phyloP scores from a whole-genome alignment of 2,113 vertebrate species.

The Laticauda laticaudata region DNA sequence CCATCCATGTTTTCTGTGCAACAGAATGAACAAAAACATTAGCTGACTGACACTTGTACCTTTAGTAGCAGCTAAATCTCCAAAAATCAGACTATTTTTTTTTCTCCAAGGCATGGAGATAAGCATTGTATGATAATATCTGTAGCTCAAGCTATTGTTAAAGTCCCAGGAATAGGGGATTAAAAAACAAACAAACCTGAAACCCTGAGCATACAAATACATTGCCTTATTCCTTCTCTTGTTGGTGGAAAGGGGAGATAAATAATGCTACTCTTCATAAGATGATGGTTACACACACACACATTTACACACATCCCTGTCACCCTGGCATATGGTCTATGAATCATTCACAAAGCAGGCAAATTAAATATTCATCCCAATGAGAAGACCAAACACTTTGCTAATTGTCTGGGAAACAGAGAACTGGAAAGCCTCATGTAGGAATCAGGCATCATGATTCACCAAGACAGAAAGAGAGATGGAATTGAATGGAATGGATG shows the following conservation, averaged over 20 bases:
- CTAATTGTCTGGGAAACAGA: constrained; percentile 74
- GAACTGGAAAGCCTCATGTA: constrained; percentile 18
- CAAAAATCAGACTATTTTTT: neutral
- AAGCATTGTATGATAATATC: neutral
- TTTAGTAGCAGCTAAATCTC: neutral
- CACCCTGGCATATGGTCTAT: constrained; percentile 79
- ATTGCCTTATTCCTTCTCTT: rapidly evolving
- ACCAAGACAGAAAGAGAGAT: constrained; percentile 27
- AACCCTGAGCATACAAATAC: rapidly evolving
- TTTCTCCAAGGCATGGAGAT: neutral
- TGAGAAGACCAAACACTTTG: constrained; percentile 79
- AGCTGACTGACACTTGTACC: neutral
- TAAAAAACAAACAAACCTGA: no score
- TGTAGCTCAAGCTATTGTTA: neutral
- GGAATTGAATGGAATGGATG: neutral
- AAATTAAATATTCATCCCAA: constrained; percentile 86
- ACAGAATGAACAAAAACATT: neutral
- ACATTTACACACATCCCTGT: constrained; percentile 33
- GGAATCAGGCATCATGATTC: constrained; percentile 35
- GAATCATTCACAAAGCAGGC: constrained; percentile 80
- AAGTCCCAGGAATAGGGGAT: neutral
- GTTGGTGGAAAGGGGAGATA: neutral
- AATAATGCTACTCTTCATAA: constrained; percentile 19
- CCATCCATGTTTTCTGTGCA: neutral
- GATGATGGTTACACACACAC: neutral